Evolutionary conservation across 1,140 invertebrate genomes (phyloP), one percentile per base, ranked within the genome.

Genomic region (Temnothorax nylanderi): DNA sequence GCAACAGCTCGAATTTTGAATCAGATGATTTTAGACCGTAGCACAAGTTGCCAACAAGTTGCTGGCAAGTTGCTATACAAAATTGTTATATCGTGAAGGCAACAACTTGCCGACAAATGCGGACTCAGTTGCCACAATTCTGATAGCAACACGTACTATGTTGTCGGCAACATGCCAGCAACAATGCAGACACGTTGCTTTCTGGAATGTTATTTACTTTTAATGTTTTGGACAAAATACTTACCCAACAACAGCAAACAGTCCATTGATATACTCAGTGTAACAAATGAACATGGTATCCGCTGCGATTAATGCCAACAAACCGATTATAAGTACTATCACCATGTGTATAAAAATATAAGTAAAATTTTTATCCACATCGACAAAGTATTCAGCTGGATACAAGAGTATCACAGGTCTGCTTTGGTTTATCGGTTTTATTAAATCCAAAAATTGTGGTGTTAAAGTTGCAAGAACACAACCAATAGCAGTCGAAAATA

Each of bases 231-330:
- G 18, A 26, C 7, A 64, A 34, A 37, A 37, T 65, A 37, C 62
- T 41, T 65, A 65, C 62, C 62, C 62, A 37, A 65, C n/a, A 65
- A 65, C 32, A 37, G 62, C 34, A 65, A 65, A 65, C n/a, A 65
- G 62, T 65, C 62, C 62, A 65, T 65, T 65, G 18, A 37, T 32
- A n/a, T 65, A 37, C 41, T 65, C 62, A 41, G 62, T 65, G 8
- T 65, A 65, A 65, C 16, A 65, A 65, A 65, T 65, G n/a, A 65
- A 65, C 62, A 65, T 65, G n/a, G 32, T 65, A 65, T 65, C 62
- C 18, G 62, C 62, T 18, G 62, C 62, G 7, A 65, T 41, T 65
- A 65, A 41, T 10, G 18, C 62, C 62, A 65, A 37, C 18, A 65
- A 37, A n/a, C 6, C 34, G 18, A 65, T 18, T 65, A 18, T 18